A percentile compares a stretch with the other conserved stretches of the same genome.
Evolutionary conservation across 2,797 vertebrate genomes (phyloP).

Genomic region (Molossus molossus): DNA sequence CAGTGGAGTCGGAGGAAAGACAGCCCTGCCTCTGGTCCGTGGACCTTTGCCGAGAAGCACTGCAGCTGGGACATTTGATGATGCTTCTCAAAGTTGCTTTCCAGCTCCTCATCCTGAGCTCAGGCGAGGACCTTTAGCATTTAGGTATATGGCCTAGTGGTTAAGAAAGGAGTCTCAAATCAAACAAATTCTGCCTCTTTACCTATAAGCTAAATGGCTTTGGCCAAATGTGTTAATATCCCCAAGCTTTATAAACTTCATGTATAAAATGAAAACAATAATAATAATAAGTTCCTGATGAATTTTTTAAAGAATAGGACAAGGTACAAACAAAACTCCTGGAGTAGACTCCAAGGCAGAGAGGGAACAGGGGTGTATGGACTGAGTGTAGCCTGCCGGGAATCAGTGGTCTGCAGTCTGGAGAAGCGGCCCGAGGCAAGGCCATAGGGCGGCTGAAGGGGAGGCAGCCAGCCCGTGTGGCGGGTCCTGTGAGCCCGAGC

Average conservation of each 20-base stretch:
- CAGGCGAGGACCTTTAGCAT: not conserved
- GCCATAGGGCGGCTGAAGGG: no score
- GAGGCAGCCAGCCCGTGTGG: no score
- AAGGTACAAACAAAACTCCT: not conserved
- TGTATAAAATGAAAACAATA: not conserved
- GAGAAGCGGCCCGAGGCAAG: not conserved
- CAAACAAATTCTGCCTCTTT: conserved; percentile 8
- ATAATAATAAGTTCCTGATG: not conserved
- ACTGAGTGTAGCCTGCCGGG: not conserved
- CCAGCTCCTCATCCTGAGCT: not conserved
- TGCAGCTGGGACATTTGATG: accelerated
- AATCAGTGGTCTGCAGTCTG: not conserved
- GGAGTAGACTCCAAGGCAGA: not conserved
- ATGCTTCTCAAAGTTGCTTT: not conserved
- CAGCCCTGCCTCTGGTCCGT: not conserved
- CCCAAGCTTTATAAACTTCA: not conserved
- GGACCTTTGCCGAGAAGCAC: not conserved
- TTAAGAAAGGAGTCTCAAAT: conserved; percentile 22
- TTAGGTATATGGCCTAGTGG: not conserved
- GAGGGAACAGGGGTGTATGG: accelerated
- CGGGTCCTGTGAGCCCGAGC: accelerated
- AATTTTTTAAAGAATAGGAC: not conserved
- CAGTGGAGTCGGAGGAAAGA: not conserved
- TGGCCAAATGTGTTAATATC: not conserved
- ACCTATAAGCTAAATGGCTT: not conserved